phyloP scores from a whole-genome alignment of 2,888 invertebrate genomes.

The Cephus rjabovi region DNA sequence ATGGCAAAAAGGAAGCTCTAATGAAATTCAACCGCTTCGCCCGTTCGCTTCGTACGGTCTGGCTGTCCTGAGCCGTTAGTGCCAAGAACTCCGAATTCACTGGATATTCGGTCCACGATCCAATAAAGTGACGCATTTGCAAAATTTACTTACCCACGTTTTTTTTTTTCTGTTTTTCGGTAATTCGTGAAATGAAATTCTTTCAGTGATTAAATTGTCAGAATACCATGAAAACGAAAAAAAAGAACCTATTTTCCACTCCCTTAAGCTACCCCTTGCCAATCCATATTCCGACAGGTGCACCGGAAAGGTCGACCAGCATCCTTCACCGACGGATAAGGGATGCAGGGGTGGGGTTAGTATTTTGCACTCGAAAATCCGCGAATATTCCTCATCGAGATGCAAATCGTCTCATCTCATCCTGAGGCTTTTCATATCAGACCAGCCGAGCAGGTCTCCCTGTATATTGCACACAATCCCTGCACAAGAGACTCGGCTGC shows the following conservation, averaged over 20 bases:
- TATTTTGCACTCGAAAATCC: slow-evolving; percentile 1
- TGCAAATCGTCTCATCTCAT: slow-evolving; percentile 25
- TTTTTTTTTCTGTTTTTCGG: too few species aligned
- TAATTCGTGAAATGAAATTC: not conserved
- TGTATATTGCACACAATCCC: not conserved
- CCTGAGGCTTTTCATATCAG: slow-evolving; percentile 23
- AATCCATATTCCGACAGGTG: not conserved
- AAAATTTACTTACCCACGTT: not conserved
- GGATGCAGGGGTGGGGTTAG: not conserved
- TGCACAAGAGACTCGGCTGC: not conserved
- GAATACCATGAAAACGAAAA: not conserved
- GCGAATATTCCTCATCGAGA: slow-evolving; percentile 19
- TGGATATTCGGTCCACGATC: not conserved
- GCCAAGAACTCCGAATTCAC: not conserved
- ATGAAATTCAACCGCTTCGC: not conserved
- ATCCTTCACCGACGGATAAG: not conserved
- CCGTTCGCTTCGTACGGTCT: not conserved
- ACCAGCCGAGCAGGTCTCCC: not conserved
- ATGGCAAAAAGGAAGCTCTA: not conserved
- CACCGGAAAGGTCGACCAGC: not conserved
- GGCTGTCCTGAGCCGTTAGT: not conserved
- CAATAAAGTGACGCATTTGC: not conserved
- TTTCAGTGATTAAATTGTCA: not conserved
- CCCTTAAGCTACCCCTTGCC: not conserved
- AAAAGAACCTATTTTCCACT: too few species aligned